These are phyloP conservation scores for Cephus rjabovi DNA, from an alignment of 2,888 invertebrate species.

Conservation along the genomic window DNA sequence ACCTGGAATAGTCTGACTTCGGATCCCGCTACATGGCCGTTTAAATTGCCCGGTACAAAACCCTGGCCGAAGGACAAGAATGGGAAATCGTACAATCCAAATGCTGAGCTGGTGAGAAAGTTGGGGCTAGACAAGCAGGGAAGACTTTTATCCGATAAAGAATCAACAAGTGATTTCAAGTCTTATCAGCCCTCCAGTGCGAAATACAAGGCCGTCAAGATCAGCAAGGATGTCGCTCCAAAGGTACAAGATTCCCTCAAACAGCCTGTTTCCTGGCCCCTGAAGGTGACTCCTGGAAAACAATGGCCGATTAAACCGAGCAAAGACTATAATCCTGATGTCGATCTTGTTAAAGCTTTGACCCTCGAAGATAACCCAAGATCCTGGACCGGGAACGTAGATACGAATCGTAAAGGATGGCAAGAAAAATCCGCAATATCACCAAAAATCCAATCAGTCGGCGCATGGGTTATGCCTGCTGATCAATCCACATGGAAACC, in stretches of 20 bases:
- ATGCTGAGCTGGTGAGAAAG: slow-evolving; percentile 56
- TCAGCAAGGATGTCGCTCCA: not conserved
- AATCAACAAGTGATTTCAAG: slow-evolving; percentile 7
- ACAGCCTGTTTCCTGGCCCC: not conserved
- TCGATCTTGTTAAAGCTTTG: not conserved
- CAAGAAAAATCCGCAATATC: slow-evolving; percentile 30
- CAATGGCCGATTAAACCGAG: not conserved
- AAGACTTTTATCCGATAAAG: slow-evolving; percentile 23
- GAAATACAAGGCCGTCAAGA: slow-evolving; percentile 24
- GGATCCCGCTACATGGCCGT: slow-evolving; percentile 61
- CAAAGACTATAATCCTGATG: not conserved
- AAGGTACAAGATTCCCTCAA: slow-evolving; percentile 2
- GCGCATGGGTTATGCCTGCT: slow-evolving; percentile 46
- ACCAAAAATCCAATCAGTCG: slow-evolving; percentile 46
- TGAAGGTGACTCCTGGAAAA: not conserved
- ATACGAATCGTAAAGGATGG: slow-evolving; percentile 30
- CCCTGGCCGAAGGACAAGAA: slow-evolving; percentile 61
- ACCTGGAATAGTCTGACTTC: slow-evolving; percentile 57
- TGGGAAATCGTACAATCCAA: slow-evolving; percentile 58
- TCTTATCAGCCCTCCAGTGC: not conserved
- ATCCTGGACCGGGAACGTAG: slow-evolving; percentile 19
- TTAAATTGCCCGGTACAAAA: slow-evolving; percentile 54
- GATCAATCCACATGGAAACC: slow-evolving; percentile 50
- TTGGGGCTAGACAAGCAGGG: slow-evolving; percentile 52
- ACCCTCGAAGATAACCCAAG: not conserved